Percentiles rank a stretch among this genome's conserved stretches.
phyloP scores from a whole-genome alignment of 2,113 vertebrate genomes.

The Phrynocephalus versicolor region DNA sequence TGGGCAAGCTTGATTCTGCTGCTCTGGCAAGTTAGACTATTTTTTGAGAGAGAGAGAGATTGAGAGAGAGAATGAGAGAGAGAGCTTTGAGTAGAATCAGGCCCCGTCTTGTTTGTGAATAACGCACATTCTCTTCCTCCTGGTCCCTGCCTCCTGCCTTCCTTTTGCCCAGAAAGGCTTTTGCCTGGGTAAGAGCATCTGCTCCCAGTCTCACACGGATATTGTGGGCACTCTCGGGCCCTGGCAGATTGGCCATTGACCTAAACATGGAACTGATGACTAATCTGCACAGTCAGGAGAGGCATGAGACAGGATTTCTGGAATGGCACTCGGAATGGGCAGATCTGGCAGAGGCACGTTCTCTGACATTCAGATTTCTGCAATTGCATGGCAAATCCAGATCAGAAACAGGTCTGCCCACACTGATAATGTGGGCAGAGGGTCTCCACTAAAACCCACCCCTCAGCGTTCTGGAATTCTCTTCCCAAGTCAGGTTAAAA shows the following conservation, averaged over 20 bases:
- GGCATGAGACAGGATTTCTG: not conserved
- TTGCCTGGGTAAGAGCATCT: not conserved
- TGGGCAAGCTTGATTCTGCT: too few relatives aligned
- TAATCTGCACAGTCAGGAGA: not conserved
- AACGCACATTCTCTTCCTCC: too few relatives aligned
- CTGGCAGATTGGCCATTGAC: not conserved
- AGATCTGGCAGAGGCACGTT: not conserved
- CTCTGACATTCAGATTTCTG: not conserved
- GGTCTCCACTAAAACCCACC: too few relatives aligned
- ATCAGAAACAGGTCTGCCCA: not conserved
- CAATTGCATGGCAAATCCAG: not conserved
- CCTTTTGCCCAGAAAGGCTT: not conserved
- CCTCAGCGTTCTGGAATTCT: too few relatives aligned
- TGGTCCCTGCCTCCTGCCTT: not conserved
- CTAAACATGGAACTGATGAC: not conserved
- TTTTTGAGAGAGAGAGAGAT: too few relatives aligned
- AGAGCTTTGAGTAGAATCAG: too few relatives aligned
- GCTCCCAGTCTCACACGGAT: not conserved
- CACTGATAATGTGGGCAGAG: too few relatives aligned
- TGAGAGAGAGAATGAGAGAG: too few relatives aligned
- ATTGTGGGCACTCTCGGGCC: not conserved
- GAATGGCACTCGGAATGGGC: not conserved
- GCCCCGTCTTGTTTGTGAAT: too few relatives aligned
- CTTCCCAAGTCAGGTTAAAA: too few relatives aligned
- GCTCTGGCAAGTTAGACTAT: too few relatives aligned